These are phyloP conservation scores for Xanthorhoe designata DNA, from an alignment of 2,888 invertebrate species.

Conservation along the genomic window DNA sequence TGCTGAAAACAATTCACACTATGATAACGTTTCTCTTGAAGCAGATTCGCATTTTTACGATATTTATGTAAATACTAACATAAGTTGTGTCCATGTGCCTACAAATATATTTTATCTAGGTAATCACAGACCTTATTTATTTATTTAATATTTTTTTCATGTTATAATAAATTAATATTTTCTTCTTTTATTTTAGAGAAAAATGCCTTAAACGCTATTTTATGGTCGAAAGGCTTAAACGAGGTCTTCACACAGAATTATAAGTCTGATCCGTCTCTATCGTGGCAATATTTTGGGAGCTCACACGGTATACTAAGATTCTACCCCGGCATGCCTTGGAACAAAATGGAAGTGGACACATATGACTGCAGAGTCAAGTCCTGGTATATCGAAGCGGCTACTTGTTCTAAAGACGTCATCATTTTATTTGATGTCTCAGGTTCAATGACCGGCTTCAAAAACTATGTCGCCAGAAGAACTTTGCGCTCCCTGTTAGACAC, in stretches of 20 bases:
- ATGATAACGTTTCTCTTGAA: constrained; percentile 86
- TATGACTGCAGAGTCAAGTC: constrained; percentile 97
- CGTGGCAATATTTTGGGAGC: constrained; percentile 99
- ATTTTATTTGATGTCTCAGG: constrained; percentile 98
- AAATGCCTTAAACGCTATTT: constrained; percentile 84
- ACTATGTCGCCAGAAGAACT: constrained; percentile 93
- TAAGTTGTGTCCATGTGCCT: constrained; percentile 96
- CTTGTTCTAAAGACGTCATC: constrained; percentile 98
- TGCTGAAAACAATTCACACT: constrained; percentile 69
- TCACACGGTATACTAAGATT: constrained; percentile 96
- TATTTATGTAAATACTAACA: constrained; percentile 91
- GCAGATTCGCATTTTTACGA: constrained; percentile 94
- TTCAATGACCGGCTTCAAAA: constrained; percentile 95
- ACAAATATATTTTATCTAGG: constrained; percentile 96
- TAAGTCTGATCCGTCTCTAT: constrained; percentile 94
- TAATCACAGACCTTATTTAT: constrained; percentile 53
- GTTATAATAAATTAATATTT: not conserved
- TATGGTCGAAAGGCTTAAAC: constrained; percentile 96
- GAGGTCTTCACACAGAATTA: constrained; percentile 94
- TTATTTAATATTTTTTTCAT: not conserved
- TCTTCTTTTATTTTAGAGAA: constrained; percentile 62
- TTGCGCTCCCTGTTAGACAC: constrained; percentile 96
- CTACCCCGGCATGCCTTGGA: constrained; percentile 94
- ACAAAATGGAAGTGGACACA: constrained; percentile 84
- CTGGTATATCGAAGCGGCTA: constrained; percentile 99